phyloP scores from a whole-genome alignment of 92 coral and sea anemone species.

The Meandrina meandrites region DNA sequence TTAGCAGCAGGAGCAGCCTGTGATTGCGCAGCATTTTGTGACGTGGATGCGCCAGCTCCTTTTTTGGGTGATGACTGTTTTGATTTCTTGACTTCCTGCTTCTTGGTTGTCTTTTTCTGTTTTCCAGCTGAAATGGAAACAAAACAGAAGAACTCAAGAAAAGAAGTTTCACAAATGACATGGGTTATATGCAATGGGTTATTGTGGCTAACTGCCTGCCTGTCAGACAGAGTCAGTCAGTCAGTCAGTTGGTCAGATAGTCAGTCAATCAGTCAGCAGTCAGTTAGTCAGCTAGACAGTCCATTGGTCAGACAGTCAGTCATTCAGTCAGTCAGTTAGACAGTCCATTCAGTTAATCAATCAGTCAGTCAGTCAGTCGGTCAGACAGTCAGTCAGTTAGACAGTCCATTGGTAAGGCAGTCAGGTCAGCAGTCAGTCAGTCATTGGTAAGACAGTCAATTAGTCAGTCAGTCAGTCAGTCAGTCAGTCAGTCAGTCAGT shows the following conservation, averaged over 20 bases:
- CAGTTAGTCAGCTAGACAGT: not conserved
- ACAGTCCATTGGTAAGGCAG: too few relatives aligned
- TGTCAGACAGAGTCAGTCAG: not conserved
- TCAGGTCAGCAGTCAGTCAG: too few relatives aligned
- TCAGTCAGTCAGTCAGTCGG: not conserved
- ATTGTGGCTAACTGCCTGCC: too few relatives aligned
- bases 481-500: not conserved
- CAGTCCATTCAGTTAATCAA: too few relatives aligned
- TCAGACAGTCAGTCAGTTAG: too few relatives aligned
- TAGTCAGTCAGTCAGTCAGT: not conserved
- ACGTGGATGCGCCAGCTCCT: constrained; percentile 13
- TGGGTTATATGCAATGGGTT: not conserved
- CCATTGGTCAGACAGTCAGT: not conserved
- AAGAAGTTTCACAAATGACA: not conserved
- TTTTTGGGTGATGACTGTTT: constrained; percentile 35
- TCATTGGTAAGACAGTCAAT: not conserved
- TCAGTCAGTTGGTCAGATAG: not conserved
- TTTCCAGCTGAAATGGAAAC: constrained; percentile 18
- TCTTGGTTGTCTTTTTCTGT: constrained; percentile 7
- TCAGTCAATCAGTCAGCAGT: not conserved
- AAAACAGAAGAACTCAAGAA: too few relatives aligned
- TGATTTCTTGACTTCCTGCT: constrained; percentile 23
- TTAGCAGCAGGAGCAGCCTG: constrained; percentile 58
- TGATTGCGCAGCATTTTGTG: constrained; percentile 30
- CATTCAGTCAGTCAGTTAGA: too few relatives aligned